These are phyloP conservation scores for Gymnodraco acuticeps DNA, from an alignment of 2,797 vertebrate genomes.

Conservation along the genomic window DNA sequence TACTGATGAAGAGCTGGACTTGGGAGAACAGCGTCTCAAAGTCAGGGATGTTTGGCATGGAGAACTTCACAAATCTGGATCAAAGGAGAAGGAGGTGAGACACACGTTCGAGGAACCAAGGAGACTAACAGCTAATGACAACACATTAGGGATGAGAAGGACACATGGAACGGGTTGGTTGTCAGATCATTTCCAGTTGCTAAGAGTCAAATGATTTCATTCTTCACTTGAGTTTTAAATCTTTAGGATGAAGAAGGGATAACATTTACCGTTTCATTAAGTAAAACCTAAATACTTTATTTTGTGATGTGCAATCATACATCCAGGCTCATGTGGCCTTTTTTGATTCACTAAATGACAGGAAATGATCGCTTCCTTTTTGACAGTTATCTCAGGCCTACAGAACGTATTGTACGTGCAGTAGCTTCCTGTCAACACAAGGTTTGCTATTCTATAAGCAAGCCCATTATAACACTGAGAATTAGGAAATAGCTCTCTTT, in stretches of 20 bases:
- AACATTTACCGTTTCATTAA: background rate
- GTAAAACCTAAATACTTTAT: background rate
- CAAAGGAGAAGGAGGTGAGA: background rate
- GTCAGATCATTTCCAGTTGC: background rate
- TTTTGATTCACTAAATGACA: background rate
- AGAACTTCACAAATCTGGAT: conserved; percentile 98
- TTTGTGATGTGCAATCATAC: background rate
- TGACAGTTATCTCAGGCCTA: background rate
- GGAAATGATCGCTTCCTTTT: background rate
- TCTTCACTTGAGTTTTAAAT: background rate
- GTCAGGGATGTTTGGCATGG: conserved; percentile 99
- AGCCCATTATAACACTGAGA: background rate
- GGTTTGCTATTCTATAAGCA: background rate
- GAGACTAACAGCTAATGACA: background rate
- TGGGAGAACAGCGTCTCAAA: conserved; percentile 99
- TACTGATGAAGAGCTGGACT: conserved; percentile 99
- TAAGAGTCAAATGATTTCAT: background rate
- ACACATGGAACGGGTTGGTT: background rate
- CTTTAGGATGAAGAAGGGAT: background rate
- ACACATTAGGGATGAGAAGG: background rate
- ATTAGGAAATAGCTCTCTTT: background rate
- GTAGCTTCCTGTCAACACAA: background rate
- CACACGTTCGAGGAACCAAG: background rate
- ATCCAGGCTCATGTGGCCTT: background rate
- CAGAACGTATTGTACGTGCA: background rate